Percentiles rank a stretch among this genome's conserved stretches.
phyloP scores from a whole-genome alignment of 2,888 invertebrate species.

The Machimus atricapillus region DNA sequence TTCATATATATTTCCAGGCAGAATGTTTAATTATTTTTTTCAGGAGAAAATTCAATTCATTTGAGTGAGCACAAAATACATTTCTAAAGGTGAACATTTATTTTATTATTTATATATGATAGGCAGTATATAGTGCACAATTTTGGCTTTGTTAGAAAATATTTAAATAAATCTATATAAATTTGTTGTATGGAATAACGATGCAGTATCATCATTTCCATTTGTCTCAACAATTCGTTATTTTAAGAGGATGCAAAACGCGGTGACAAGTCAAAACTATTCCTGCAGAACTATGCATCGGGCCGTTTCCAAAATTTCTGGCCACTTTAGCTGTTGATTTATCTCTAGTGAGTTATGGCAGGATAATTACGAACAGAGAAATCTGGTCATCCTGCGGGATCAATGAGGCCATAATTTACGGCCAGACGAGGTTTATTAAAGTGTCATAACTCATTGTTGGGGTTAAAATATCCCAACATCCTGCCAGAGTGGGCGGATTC shows the following conservation, averaged over 20 bases:
- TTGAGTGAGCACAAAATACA: too few species aligned
- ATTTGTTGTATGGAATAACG: neutral
- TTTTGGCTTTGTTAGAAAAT: neutral
- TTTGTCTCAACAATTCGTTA: neutral
- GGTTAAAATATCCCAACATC: neutral
- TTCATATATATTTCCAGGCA: too few species aligned
- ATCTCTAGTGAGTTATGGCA: neutral
- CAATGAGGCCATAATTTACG: constrained; percentile 6
- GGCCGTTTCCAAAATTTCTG: neutral
- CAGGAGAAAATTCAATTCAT: too few species aligned
- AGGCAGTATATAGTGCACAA: neutral
- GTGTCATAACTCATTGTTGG: neutral
- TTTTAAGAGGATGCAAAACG: neutral
- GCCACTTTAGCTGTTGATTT: neutral
- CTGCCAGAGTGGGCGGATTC: neutral
- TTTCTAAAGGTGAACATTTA: too few species aligned
- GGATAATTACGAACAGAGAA: neutral
- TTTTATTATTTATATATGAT: too few species aligned
- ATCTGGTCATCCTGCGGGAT: neutral
- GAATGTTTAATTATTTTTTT: too few species aligned
- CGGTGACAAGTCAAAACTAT: neutral
- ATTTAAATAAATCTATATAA: neutral
- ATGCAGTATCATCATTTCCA: neutral
- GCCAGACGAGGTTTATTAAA: neutral
- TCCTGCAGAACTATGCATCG: neutral